phyloP scores from a whole-genome alignment of 2,888 invertebrate genomes.

The Deroplatys truncata region DNA sequence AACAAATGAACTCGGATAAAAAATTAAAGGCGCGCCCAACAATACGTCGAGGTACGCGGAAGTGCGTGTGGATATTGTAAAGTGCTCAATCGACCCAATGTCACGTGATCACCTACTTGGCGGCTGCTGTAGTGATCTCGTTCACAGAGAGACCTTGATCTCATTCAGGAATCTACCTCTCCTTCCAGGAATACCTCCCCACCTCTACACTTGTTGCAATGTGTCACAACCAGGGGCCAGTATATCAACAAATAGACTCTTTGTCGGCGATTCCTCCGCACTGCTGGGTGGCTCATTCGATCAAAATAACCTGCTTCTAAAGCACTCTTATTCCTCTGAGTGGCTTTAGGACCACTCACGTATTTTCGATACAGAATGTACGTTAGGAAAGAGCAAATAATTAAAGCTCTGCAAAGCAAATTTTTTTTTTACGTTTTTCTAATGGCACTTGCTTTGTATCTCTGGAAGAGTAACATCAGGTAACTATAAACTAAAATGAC shows the following conservation, averaged over 20 bases:
- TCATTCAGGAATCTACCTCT: background rate
- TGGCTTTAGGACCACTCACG: too few relatives aligned
- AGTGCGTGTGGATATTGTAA: background rate
- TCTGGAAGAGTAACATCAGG: too few relatives aligned
- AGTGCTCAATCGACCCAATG: background rate
- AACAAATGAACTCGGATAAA: background rate
- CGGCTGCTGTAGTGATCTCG: background rate
- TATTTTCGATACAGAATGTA: too few relatives aligned
- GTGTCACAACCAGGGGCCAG: background rate
- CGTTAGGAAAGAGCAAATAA: too few relatives aligned
- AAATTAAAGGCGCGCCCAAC: background rate
- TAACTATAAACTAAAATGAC: too few relatives aligned
- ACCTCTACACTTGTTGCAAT: background rate
- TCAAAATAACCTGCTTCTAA: background rate
- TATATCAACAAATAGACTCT: background rate
- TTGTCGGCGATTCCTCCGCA: background rate
- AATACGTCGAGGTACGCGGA: background rate
- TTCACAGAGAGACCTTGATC: background rate
- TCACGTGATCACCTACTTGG: background rate
- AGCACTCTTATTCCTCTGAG: too few relatives aligned
- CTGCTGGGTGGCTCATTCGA: background rate
- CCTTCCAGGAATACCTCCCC: background rate
- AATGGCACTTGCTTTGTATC: too few relatives aligned
- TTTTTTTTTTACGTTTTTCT: background rate
- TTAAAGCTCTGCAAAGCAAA: too few relatives aligned